Evolutionary conservation across 1,140 invertebrate genomes (phyloP).

Genomic region (Lethocerus indicus): DNA sequence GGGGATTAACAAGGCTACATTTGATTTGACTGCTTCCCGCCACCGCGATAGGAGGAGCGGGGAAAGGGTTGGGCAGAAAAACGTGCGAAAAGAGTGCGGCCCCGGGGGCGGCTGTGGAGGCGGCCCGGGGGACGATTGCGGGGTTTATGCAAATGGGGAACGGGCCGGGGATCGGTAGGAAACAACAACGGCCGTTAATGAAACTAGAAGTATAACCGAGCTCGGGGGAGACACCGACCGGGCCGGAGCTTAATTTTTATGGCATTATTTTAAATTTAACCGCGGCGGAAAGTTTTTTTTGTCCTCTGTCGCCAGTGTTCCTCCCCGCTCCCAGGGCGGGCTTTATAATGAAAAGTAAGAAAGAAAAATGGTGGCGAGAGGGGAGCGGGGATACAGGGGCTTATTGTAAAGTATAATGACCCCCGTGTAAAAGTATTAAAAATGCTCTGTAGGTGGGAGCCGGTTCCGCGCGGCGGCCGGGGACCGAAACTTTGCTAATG

Average conservation of each 20-base stretch:
- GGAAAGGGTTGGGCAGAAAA: too few species aligned
- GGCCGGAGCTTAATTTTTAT: constrained; percentile 12
- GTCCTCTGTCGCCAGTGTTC: not conserved
- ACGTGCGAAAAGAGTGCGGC: too few species aligned
- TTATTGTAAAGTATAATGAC: constrained; percentile 16
- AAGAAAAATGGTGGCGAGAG: constrained; percentile 13
- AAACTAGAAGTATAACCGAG: too few species aligned
- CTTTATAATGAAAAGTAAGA: constrained; percentile 13
- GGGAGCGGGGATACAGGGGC: constrained; percentile 13
- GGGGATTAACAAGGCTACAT: too few species aligned
- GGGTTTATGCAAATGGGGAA: too few species aligned
- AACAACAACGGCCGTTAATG: too few species aligned
- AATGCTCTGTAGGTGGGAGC: constrained; percentile 1
- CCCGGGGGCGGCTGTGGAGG: too few species aligned
- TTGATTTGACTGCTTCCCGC: too few species aligned
- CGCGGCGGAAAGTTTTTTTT: constrained; percentile 11
- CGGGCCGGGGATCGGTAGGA: too few species aligned
- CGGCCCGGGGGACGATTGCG: too few species aligned
- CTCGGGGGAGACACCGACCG: too few species aligned
- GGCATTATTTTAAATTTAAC: constrained; percentile 15
- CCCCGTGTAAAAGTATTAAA: constrained; percentile 14
- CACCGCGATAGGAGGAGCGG: too few species aligned
- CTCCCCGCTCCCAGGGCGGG: not conserved
- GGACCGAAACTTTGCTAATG: not conserved
- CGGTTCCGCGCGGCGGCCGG: not conserved